These are phyloP conservation scores for Leptinotarsa tumamoca DNA, from an alignment of 2,888 invertebrate genomes.

Conservation along the genomic window DNA sequence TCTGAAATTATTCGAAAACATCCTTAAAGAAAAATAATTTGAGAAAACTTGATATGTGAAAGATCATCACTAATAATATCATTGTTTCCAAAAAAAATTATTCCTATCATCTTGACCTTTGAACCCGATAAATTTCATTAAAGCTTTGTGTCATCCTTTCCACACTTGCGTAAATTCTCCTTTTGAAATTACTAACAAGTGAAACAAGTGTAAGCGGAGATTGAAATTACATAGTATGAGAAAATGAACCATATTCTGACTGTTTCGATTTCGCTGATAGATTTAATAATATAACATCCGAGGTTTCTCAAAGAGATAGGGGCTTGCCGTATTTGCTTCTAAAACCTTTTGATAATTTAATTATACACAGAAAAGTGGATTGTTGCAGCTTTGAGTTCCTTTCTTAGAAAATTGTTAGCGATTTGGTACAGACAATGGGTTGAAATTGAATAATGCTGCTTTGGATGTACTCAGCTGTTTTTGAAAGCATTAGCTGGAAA, in stretches of 20 bases:
- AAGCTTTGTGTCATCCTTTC: not conserved
- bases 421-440: not conserved
- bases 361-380: constrained; percentile 19
- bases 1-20: too few species aligned
- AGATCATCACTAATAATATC: too few species aligned
- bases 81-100: too few species aligned
- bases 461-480: not conserved
- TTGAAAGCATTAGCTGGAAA: not conserved
- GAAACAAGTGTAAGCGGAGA: not conserved
- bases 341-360: constrained; percentile 25
- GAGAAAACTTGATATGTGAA: too few species aligned
- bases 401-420: not conserved
- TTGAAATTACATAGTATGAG: not conserved
- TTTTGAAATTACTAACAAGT: not conserved
- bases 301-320: constrained; percentile 22
- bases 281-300: constrained; percentile 22
- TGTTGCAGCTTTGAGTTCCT: constrained; percentile 16
- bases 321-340: constrained; percentile 19
- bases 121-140: not conserved
- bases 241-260: constrained; percentile 5
- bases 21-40: too few species aligned
- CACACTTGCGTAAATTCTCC: not conserved
- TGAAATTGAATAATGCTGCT: not conserved
- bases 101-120: not conserved
- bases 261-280: constrained; percentile 21